These are phyloP conservation scores for Drosophila austrosaltans DNA, from an alignment of 2,888 invertebrate genomes.

Conservation along the genomic window DNA sequence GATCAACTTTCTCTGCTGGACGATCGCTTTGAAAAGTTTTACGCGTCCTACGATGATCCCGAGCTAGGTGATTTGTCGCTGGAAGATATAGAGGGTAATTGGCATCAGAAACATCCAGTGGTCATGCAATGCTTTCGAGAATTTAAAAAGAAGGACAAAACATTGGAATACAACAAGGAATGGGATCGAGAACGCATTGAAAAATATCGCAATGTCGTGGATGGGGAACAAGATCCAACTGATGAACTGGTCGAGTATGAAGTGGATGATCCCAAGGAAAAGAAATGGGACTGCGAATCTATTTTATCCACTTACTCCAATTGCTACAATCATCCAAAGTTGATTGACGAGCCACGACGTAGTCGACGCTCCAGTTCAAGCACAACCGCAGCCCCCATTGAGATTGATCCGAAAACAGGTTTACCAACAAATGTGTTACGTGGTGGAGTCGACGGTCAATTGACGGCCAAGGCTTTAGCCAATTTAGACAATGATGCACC, in stretches of 20 bases:
- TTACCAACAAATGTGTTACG: constrained; percentile 88
- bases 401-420: constrained; percentile 89
- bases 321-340: constrained; percentile 95
- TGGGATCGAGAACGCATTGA: constrained; percentile 84
- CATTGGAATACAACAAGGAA: constrained; percentile 86
- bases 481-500: constrained; percentile 85
- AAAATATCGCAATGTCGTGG: constrained; percentile 78
- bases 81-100: constrained; percentile 92
- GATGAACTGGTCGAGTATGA: constrained; percentile 86
- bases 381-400: constrained; percentile 83
- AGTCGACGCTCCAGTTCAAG: constrained; percentile 76
- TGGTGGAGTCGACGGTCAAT: constrained; percentile 85
- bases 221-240: constrained; percentile 84
- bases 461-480: constrained; percentile 89
- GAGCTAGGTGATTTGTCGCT: constrained; percentile 95
- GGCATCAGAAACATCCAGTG: constrained; percentile 85
- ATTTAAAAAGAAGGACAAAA: constrained; percentile 87
- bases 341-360: constrained; percentile 89
- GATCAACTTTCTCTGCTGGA: constrained; percentile 92
- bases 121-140: constrained; percentile 90
- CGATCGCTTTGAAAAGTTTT: constrained; percentile 94
- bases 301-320: constrained; percentile 95
- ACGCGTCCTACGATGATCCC: constrained; percentile 92
- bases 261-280: constrained; percentile 86
- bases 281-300: constrained; percentile 96